A percentile compares a stretch with the other conserved stretches of the same genome.
Conservation (phyloP, 2,113 vertebrate genomes). For the Sebastes fasciatus region DNA sequence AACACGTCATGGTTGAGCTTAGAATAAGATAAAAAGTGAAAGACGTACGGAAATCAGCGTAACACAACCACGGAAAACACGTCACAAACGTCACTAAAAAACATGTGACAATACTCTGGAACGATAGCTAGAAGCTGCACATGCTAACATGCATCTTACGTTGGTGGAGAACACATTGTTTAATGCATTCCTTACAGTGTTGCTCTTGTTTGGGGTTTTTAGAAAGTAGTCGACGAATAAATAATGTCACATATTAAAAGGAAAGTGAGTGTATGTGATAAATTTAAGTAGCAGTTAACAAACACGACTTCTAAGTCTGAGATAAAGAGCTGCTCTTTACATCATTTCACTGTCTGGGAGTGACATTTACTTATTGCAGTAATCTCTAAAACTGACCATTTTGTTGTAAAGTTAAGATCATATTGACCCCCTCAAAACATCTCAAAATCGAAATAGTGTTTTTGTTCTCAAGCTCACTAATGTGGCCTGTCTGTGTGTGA, state of each 20-base stretch:
- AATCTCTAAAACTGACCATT: not conserved
- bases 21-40: too few species aligned
- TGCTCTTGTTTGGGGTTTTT: not conserved
- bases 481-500: not conserved
- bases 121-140: too few species aligned
- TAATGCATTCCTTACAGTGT: too few species aligned
- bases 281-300: not conserved
- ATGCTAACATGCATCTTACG: not conserved
- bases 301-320: not conserved
- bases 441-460: not conserved
- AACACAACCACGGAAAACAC: too few species aligned
- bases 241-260: not conserved
- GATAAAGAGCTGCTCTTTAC: not conserved
- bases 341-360: not conserved
- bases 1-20: too few species aligned
- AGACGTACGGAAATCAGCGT: too few species aligned
- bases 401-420: not conserved
- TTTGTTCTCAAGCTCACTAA: not conserved
- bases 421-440: not conserved
- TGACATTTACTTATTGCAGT: not conserved
- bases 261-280: not conserved
- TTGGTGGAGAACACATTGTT: not conserved
- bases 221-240: not conserved
- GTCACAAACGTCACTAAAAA: too few species aligned
- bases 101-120: too few species aligned